phyloP scores from a whole-genome alignment of 2,797 vertebrate genomes.

The Sebastes umbrosus region DNA sequence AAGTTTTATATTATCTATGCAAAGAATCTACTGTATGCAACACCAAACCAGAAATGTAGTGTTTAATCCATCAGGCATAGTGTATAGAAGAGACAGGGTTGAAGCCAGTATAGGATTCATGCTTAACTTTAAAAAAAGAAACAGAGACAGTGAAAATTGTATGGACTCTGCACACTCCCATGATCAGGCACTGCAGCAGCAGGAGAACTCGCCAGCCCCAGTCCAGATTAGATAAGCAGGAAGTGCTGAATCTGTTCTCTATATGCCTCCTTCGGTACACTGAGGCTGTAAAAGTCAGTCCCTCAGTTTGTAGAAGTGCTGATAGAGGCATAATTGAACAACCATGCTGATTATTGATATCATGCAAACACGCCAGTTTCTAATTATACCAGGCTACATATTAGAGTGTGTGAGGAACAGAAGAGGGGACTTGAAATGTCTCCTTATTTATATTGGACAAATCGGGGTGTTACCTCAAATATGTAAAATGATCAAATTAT shows the following conservation, averaged over 20 bases:
- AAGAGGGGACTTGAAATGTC: conserved; percentile 24
- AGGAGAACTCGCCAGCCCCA: conserved; percentile 55
- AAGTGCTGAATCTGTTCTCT: conserved; percentile 83
- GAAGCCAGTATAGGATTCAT: neutral
- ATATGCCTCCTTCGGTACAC: conserved; percentile 60
- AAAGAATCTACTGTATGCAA: neutral
- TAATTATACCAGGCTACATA: conserved; percentile 72
- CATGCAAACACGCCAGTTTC: conserved; percentile 71
- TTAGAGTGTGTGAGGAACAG: conserved; percentile 40
- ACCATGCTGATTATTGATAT: conserved; percentile 82
- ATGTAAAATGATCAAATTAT: neutral
- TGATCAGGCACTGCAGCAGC: conserved; percentile 46
- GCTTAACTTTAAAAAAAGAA: conserved; percentile 1
- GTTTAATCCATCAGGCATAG: neutral
- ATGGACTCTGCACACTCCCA: conserved; percentile 47
- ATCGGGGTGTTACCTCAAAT: conserved; percentile 23
- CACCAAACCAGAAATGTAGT: neutral
- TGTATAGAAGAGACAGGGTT: neutral
- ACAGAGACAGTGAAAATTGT: conserved; percentile 32
- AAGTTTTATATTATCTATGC: neutral
- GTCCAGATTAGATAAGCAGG: conserved; percentile 84
- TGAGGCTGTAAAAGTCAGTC: conserved; percentile 71
- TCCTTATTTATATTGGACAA: conserved; percentile 17
- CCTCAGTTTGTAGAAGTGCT: conserved; percentile 76
- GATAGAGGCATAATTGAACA: conserved; percentile 81